phyloP scores from a whole-genome alignment of 2,113 vertebrate genomes.

The Eptesicus fuscus region DNA sequence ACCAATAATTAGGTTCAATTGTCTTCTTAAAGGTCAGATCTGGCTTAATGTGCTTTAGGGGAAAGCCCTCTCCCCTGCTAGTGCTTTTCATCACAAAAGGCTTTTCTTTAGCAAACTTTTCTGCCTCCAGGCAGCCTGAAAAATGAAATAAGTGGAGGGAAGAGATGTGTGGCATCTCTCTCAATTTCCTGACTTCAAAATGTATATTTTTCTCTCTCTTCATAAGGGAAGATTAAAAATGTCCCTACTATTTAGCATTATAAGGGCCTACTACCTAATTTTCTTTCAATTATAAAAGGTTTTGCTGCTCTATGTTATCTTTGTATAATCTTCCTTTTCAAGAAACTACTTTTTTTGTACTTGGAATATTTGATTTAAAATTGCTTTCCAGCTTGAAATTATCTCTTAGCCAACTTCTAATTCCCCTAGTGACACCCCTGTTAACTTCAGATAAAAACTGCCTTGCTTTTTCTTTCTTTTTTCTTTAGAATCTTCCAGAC shows the following conservation, averaged over 20 bases:
- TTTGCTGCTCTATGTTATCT: not conserved
- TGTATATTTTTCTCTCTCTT: not conserved
- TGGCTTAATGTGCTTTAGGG: not conserved
- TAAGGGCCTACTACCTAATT: not conserved
- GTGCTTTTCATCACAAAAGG: not conserved
- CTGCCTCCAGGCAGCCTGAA: not conserved
- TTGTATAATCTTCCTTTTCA: not conserved
- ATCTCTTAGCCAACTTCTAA: not conserved
- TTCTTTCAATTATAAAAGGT: not conserved
- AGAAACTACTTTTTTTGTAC: not conserved
- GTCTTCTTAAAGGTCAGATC: not conserved
- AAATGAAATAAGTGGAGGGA: not conserved
- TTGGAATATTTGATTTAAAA: slow-evolving; percentile 1
- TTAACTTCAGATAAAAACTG: not conserved
- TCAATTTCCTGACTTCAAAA: not conserved
- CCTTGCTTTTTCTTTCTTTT: not conserved
- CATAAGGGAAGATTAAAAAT: not conserved
- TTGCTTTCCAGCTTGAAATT: slow-evolving; percentile 12
- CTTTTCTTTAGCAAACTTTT: not conserved
- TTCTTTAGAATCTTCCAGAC: not conserved
- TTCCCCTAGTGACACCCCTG: not conserved
- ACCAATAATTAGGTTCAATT: not conserved
- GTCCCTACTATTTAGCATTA: not conserved
- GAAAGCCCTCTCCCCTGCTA: not conserved
- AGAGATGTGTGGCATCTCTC: not conserved